Base-by-base conservation (phyloP, 2,113 vertebrate species). In the Nothocercus julius region DNA sequence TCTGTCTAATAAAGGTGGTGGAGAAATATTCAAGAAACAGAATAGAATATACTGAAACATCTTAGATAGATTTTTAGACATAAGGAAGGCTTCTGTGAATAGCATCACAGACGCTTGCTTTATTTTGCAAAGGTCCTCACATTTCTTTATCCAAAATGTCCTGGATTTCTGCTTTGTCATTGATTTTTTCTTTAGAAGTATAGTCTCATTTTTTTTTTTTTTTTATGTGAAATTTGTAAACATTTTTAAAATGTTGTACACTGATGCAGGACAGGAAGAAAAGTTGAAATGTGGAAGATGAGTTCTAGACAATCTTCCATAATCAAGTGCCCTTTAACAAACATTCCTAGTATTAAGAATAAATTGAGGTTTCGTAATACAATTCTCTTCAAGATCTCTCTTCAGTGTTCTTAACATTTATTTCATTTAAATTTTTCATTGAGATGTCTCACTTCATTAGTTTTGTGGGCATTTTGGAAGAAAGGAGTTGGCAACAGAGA, bases 291-390 rank as follows among this genome's bases (percentile, higher is more conserved):
- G 73, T 63, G 19, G 67, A 88, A 1, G 7, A 80, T 95, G n/a
- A 44, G 7, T 86, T 82, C 76, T 13, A 82, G 25, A 67, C 59
- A 94, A 83, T 89, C 92, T 80, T 87, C 86, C 84, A 85, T 68
- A 94, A 92, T 82, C 85, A 93, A 17, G 18, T 91, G 49, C 21
- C 80, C 76, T 58, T 32, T 82, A 88, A 67, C 13, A 86, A 94
- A 90, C 40, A 45, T 85, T 95, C 69, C 75, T 90, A 44, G 8
- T 61, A 56, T 79, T 91, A 38, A 82, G 21, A 91, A 70, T 38
- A 93, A 93, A 73, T 72, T 42, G 72, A 64, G 22, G 4, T 85
- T 96, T 93, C 45, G 64, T 75, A 93, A 82, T 40, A 70, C 74
- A 70, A 11, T 13, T 90, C 36, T 62, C 77, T 86, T 53, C 76